phyloP scores from a whole-genome alignment of 2,113 vertebrate genomes.

The Tapirus terrestris region DNA sequence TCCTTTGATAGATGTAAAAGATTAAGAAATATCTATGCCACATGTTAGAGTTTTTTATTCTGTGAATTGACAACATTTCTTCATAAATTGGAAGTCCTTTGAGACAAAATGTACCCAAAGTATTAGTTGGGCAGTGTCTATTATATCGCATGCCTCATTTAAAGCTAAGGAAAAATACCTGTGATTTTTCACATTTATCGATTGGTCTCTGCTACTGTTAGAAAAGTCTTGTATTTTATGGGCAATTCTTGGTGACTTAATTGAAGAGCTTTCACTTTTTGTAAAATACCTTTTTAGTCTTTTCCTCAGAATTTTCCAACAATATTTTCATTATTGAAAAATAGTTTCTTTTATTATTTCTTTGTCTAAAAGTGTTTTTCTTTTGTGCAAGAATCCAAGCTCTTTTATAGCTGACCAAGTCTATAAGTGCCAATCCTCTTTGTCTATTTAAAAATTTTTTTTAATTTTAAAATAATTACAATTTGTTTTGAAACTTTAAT shows the following conservation, averaged over 20 bases:
- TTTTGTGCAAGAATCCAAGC: background rate
- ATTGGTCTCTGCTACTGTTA: slow-evolving; percentile 33
- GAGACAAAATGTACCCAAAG: background rate
- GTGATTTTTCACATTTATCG: slow-evolving; percentile 41
- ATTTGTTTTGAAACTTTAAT: background rate
- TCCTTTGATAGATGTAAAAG: slow-evolving; percentile 25
- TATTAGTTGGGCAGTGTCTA: background rate
- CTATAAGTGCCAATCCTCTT: background rate
- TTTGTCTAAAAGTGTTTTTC: background rate
- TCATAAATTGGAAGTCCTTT: slow-evolving; percentile 28
- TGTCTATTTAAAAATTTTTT: background rate
- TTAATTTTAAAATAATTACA: background rate
- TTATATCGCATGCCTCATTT: background rate
- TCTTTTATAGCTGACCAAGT: background rate
- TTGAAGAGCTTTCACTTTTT: background rate
- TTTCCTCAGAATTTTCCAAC: slow-evolving; percentile 36
- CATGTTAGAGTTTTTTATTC: background rate
- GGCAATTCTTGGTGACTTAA: background rate
- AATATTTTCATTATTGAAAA: background rate
- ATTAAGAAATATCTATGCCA: background rate
- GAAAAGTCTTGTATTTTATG: slow-evolving; percentile 42
- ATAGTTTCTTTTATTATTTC: background rate
- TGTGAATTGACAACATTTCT: background rate
- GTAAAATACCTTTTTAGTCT: background rate
- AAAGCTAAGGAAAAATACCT: background rate